Conservation (phyloP, 2,888 invertebrate genomes). For the Synanthedon tipuliformis region DNA sequence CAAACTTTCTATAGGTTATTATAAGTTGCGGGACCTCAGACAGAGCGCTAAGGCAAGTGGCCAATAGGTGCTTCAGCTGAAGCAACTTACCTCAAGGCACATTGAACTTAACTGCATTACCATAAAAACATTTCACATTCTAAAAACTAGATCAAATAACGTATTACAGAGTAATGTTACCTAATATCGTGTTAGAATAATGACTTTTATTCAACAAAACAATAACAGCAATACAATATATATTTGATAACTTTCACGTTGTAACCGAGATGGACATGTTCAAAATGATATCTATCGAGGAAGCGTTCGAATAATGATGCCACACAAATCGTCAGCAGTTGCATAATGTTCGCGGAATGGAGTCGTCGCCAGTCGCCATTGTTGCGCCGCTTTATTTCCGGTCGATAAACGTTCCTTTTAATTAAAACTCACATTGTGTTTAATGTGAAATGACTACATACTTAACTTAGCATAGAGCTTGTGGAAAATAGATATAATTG, state of each 20-base stretch:
- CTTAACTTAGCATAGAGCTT: background rate
- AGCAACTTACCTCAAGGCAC: too few relatives aligned
- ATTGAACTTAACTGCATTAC: too few relatives aligned
- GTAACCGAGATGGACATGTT: background rate
- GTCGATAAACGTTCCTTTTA: background rate
- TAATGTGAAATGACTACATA: background rate
- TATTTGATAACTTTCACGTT: background rate
- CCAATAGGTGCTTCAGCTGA: too few relatives aligned
- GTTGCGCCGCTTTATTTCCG: slow-evolving; percentile 1
- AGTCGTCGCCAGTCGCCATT: slow-evolving; percentile 5
- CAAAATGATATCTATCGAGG: background rate
- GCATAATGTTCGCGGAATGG: slow-evolving; percentile 5
- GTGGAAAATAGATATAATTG: background rate
- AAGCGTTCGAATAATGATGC: background rate
- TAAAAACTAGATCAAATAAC: too few relatives aligned
- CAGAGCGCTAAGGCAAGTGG: too few relatives aligned
- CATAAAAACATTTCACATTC: too few relatives aligned
- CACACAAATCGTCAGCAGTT: slow-evolving; percentile 1
- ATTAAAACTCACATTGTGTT: background rate
- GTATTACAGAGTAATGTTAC: too few relatives aligned
- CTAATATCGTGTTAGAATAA: too few relatives aligned
- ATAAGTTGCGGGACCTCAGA: too few relatives aligned
- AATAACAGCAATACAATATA: too few relatives aligned
- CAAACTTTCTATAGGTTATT: too few relatives aligned
- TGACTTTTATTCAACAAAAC: too few relatives aligned